These are phyloP conservation scores for Lasioglossum villosulum DNA, from an alignment of 2,888 invertebrate species.

Conservation along the genomic window DNA sequence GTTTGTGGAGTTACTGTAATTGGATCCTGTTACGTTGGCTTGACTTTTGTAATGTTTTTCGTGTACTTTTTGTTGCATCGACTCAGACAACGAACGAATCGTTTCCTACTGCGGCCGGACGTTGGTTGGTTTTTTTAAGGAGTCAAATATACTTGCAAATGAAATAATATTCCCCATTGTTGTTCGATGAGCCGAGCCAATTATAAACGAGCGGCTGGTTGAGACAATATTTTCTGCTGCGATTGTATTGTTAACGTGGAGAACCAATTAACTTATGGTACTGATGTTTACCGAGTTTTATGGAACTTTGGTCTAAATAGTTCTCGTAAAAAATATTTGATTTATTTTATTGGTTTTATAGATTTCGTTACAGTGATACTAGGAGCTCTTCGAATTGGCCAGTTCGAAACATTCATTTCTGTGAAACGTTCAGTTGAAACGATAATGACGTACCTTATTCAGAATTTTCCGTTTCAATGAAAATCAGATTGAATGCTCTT, in stretches of 20 bases:
- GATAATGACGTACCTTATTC: background rate
- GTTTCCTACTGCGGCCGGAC: background rate
- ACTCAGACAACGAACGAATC: background rate
- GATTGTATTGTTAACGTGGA: background rate
- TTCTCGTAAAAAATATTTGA: background rate
- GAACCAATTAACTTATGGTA: background rate
- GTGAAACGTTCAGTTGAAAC: background rate
- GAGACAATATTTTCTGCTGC: background rate
- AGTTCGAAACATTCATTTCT: background rate
- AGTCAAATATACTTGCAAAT: background rate
- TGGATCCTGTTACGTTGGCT: background rate
- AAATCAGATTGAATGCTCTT: too few relatives aligned
- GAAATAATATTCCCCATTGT: background rate
- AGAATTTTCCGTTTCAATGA: background rate
- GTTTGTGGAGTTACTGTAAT: background rate
- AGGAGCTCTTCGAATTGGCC: background rate
- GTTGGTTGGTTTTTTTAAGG: background rate
- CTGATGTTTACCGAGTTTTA: background rate
- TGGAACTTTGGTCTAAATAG: background rate
- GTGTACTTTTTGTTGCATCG: background rate
- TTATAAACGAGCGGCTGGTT: background rate
- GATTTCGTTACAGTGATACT: background rate
- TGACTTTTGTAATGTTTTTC: background rate
- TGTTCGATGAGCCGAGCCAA: background rate
- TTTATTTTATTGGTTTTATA: background rate